Percentiles rank a stretch among this genome's conserved stretches.
Conservation (phyloP, 2,888 invertebrate species). For the Eristalis tenax region DNA sequence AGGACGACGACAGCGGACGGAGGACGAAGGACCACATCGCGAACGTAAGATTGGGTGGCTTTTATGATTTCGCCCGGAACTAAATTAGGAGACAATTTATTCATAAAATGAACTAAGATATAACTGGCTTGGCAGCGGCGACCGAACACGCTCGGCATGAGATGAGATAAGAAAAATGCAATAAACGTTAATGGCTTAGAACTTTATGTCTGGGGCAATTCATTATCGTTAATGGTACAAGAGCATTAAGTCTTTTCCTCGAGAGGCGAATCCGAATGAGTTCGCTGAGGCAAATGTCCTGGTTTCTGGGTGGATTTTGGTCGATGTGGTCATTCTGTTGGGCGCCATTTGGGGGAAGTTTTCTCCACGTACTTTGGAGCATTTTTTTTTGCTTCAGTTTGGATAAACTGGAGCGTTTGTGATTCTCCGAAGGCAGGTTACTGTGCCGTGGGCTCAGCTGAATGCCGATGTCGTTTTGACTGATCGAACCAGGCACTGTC, state of each 20-base stretch:
- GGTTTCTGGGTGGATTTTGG: background rate
- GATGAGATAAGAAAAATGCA: background rate
- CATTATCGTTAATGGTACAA: slow-evolving; percentile 7
- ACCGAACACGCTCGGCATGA: background rate
- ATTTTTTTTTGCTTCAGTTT: too few relatives aligned
- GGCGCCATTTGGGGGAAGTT: too few relatives aligned
- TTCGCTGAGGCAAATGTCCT: background rate
- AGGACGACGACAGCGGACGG: background rate
- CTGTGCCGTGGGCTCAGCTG: too few relatives aligned
- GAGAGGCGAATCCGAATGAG: background rate
- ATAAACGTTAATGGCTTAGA: slow-evolving; percentile 16
- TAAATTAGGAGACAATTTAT: slow-evolving; percentile 53
- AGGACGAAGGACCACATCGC: background rate
- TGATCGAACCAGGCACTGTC: too few relatives aligned
- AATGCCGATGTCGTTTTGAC: too few relatives aligned
- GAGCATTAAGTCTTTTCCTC: background rate
- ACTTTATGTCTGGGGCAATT: background rate
- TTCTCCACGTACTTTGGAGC: too few relatives aligned
- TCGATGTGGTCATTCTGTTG: too few relatives aligned
- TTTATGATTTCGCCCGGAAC: slow-evolving; percentile 16
- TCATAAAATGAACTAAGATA: slow-evolving; percentile 19
- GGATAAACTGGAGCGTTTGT: too few relatives aligned
- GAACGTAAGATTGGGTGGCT: background rate
- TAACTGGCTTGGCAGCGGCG: background rate
- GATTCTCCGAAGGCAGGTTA: too few relatives aligned